Base-by-base conservation (phyloP, 2,888 invertebrate species). In the Schrankia costaestrigalis region DNA sequence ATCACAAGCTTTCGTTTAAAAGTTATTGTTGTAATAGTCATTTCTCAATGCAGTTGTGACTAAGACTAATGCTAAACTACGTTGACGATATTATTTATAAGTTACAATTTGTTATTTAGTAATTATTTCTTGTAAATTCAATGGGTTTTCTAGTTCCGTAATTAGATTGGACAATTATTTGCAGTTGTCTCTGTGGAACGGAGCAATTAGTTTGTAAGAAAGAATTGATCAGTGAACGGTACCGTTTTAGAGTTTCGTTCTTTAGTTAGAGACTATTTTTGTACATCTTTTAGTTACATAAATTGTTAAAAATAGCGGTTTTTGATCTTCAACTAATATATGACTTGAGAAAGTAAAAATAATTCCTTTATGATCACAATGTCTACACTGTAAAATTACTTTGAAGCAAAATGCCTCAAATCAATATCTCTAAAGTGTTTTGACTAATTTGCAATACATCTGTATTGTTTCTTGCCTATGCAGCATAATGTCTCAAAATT, bases 21-120 rank as follows among this genome's bases (percentile, higher is more conserved):
- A 77, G 70, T 76, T 78, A 79, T 81, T 70, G 64, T 67, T 66
- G 57, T 69, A 64, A 73, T 78, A 68, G 67, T 75, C 68, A 80
- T 80, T 76, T 77, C 78, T 76, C 74, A 76, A 79, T 72, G 63
- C 54, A 48, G 42, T 56, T 49, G 57, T 46, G 70, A 68, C 73
- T 67, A 66, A 62, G 70, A 71, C 70, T 56, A 70, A 82, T 80
- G 60, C 70, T 76, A 61, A 52, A 73, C 68, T 63, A 64, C 56
- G 65, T 59, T 41, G 70, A 64, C 63, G 57, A 56, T 48, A 46
- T 61, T 68, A 64, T 70, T 71, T 71, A 71, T 61, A 62, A 60
- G 56, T 50, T 58, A 56, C 56, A 61, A 66, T 65, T 68, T 62
- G 57, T 63, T 63, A 61, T 57, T 55, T 49, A 51, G 37, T 37